phyloP scores from a whole-genome alignment of 2,113 vertebrate genomes.

The Megaceryle maxima region DNA sequence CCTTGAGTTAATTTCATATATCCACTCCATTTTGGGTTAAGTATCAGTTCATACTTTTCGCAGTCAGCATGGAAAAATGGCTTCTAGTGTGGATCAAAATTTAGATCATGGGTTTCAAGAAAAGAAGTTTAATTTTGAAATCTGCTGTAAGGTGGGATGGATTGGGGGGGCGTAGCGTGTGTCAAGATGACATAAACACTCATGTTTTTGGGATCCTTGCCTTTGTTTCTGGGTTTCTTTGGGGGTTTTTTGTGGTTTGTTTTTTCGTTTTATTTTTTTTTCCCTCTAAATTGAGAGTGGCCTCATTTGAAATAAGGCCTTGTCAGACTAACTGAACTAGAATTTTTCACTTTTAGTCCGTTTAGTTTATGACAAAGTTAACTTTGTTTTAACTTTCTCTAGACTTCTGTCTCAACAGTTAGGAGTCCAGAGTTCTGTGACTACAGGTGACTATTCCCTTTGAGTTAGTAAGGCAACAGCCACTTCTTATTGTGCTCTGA shows the following conservation, averaged over 20 bases:
- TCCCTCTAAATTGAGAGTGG: neutral
- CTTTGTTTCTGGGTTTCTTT: neutral
- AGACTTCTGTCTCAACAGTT: neutral
- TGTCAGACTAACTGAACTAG: neutral
- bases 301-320: neutral
- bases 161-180: neutral
- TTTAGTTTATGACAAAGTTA: neutral
- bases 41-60: neutral
- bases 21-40: neutral
- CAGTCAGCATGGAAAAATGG: neutral
- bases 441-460: neutral
- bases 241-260: neutral
- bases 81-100: neutral
- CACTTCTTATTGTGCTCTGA: neutral
- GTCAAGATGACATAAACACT: neutral
- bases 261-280: neutral
- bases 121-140: neutral
- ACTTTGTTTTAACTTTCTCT: neutral
- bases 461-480: neutral
- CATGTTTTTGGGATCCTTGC: neutral
- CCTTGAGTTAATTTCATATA: neutral
- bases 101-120: neutral
- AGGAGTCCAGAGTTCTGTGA: neutral
- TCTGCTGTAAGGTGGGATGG: neutral
- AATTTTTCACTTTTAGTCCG: neutral